Evolutionary conservation across 2,113 vertebrate genomes (phyloP), one percentile per base, ranked within the genome.

Genomic region (Malurus melanocephalus): DNA sequence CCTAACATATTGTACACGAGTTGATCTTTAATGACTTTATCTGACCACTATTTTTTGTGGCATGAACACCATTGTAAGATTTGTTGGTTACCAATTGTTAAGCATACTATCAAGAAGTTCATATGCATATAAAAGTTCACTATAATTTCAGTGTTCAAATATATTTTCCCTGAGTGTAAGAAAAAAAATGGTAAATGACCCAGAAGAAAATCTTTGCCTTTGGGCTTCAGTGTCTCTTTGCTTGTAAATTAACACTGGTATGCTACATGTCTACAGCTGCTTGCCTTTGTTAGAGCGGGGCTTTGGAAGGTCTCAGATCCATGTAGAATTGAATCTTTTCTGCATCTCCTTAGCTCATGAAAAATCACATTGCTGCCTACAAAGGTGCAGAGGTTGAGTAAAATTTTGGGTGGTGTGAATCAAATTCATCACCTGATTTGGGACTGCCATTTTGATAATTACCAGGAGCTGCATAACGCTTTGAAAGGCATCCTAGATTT

Each of bases 261-360:
- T 35, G 18, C 26, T 64, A 35, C 0, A 0, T n/a, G 8, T 23
- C 20, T 80, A 32, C 22, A 49, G 11, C 11, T 11, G 2, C 11
- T 61, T 72, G 16, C 55, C 30, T 2, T 0, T 18, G 6, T 49
- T 87, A 16, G 28, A 62, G 10, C 8, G 66, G 33, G 26, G 48
- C 28, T 71, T 26, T 71, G 13, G 20, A 73, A 48, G 14, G 28
- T 69, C 28, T 83, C 18, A 35, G 35, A 61, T 40, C n/a, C 14
- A 27, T 16, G 19, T 9, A 73, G 20, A 69, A 61, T 0, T 27
- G 33, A 73, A 52, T 33, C 10, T 2, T 53, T 82, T 64, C 32
- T 87, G 42, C 21, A 43, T 43, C 13, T 66, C 3, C 18, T 61
- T 26, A 21, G 11, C 28, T 59, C 40, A 55, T 11, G 18, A 43